A percentile compares a stretch with the other conserved stretches of the same genome.
Conservation (phyloP, 2,113 vertebrate genomes). For the Albula glossodonta region DNA sequence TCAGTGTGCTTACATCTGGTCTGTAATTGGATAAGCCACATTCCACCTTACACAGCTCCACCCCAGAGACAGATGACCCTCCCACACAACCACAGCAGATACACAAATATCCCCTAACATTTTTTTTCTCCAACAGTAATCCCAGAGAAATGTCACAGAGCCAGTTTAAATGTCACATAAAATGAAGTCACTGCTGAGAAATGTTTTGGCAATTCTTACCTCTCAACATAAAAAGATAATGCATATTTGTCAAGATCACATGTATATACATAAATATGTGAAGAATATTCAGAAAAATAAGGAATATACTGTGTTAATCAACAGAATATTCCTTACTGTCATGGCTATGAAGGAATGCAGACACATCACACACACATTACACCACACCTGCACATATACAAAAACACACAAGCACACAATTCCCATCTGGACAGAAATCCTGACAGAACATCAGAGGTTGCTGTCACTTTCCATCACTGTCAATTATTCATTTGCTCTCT, state of each 20-base stretch:
- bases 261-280: no score
- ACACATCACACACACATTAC: neutral
- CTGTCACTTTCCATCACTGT: neutral
- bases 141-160: slow-evolving; percentile 8
- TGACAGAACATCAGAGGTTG: neutral
- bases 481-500: neutral
- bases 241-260: no score
- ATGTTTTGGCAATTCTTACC: neutral
- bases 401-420: neutral
- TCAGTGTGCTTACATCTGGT: no score
- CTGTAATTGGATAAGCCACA: neutral
- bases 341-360: neutral
- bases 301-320: no score
- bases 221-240: slow-evolving; percentile 12
- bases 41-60: neutral
- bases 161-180: slow-evolving; percentile 22
- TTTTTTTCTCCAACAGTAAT: slow-evolving; percentile 11
- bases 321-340: neutral
- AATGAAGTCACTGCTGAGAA: neutral
- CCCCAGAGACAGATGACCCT: neutral
- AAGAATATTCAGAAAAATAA: no score
- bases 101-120: neutral
- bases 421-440: neutral
- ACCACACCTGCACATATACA: neutral
- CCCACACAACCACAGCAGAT: neutral